A percentile compares a stretch with the other conserved stretches of the same genome.
Evolutionary conservation across 2,888 invertebrate genomes (phyloP).

Genomic region (Camponotus fellah): DNA sequence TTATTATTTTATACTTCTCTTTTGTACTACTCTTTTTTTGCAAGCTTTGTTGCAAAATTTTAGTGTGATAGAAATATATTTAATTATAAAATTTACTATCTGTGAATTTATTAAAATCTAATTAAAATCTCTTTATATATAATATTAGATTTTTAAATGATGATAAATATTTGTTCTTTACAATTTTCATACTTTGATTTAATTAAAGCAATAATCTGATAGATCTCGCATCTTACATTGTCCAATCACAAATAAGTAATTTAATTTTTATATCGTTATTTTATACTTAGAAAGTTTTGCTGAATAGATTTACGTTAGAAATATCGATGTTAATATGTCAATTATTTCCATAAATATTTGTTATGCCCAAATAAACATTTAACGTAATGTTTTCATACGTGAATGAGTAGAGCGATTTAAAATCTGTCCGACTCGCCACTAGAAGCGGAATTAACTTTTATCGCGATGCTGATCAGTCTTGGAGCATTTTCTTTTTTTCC

Average conservation of each 20-base stretch:
- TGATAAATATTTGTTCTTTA: background rate
- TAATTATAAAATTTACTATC: background rate
- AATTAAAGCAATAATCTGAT: background rate
- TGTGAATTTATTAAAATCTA: background rate
- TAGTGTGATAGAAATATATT: background rate
- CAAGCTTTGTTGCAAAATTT: background rate
- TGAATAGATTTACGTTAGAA: background rate
- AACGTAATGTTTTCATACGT: slow-evolving; percentile 11
- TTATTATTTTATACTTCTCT: slow-evolving; percentile 8
- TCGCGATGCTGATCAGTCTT: slow-evolving; percentile 63
- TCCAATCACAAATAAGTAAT: background rate
- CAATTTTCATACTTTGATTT: no score
- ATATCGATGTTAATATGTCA: background rate
- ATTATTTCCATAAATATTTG: slow-evolving; percentile 4
- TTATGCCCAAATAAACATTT: background rate
- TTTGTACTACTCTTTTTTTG: background rate
- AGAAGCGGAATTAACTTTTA: slow-evolving; percentile 52
- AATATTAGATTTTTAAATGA: background rate
- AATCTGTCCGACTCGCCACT: slow-evolving; percentile 36
- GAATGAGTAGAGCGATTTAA: slow-evolving; percentile 31
- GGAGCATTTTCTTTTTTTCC: slow-evolving; percentile 50
- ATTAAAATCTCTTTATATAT: background rate
- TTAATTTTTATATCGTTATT: background rate
- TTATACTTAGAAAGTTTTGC: background rate
- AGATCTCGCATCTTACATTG: background rate